Percentiles rank a stretch among this genome's conserved stretches.
Evolutionary conservation across 2,113 vertebrate species (phyloP).

Genomic region (Festucalex cinctus): DNA sequence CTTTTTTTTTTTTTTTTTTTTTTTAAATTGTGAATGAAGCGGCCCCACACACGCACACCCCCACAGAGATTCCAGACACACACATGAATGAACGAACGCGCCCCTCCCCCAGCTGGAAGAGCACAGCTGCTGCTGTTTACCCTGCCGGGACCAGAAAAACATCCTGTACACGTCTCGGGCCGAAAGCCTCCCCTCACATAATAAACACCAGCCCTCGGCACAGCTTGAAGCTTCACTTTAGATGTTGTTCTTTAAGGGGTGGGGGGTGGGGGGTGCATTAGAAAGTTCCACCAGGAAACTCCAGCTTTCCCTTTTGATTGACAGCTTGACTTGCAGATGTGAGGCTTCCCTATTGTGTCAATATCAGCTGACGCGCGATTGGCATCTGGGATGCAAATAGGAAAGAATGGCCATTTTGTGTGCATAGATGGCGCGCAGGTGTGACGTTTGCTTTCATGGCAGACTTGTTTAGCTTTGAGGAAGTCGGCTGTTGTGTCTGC

Average conservation of each 20-base stretch:
- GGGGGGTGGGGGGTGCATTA: not conserved
- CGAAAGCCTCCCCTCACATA: constrained; percentile 75
- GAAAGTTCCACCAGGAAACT: constrained; percentile 23
- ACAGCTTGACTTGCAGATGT: constrained; percentile 22
- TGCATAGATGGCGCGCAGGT: constrained; percentile 7
- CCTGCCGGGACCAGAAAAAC: constrained; percentile 77
- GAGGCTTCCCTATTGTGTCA: not conserved
- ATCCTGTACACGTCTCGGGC: constrained; percentile 75
- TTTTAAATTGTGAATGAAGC: constrained; percentile 68
- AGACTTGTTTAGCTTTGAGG: constrained; percentile 44
- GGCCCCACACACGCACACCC: constrained; percentile 29
- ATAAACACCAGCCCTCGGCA: constrained; percentile 73
- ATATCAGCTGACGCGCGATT: not conserved
- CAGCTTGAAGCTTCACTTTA: constrained; percentile 70
- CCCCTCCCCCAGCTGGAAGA: constrained; percentile 74
- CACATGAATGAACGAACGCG: constrained; percentile 68
- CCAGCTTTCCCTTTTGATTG: constrained; percentile 29
- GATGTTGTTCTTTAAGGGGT: constrained; percentile 51
- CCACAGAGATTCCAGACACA: constrained; percentile 26
- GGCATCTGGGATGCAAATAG: constrained; percentile 46
- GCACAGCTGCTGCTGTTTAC: constrained; percentile 83
- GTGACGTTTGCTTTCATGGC: constrained; percentile 39
- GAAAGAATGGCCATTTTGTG: constrained; percentile 33
- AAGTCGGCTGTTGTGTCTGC: constrained; percentile 67
- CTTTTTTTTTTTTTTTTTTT: constrained; percentile 45